Evolutionary conservation across 2,888 invertebrate species (phyloP).

Genomic region (Erynnis tages): DNA sequence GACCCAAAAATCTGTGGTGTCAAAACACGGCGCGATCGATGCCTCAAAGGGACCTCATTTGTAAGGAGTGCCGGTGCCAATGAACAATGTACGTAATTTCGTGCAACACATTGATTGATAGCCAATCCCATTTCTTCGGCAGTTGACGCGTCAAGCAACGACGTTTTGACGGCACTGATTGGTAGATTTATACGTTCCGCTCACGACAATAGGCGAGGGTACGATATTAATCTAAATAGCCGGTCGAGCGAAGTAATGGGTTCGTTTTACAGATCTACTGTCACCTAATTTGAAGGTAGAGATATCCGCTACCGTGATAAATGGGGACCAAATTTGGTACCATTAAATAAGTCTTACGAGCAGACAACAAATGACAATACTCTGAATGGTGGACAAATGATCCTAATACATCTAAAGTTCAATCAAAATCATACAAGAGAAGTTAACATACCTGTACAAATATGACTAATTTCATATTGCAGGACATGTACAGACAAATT

Average conservation of each 20-base stretch:
- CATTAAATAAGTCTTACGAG: background rate
- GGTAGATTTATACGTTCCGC: constrained; percentile 50
- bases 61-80: constrained; percentile 51
- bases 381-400: background rate
- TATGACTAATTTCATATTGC: background rate
- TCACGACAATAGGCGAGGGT: constrained; percentile 34
- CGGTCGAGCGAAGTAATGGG: constrained; percentile 34
- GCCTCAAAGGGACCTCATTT: constrained; percentile 34
- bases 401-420: background rate
- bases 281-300: constrained; percentile 30
- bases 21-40: constrained; percentile 30
- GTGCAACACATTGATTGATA: constrained; percentile 67
- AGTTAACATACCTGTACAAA: too few relatives aligned
- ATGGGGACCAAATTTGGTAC: constrained; percentile 26
- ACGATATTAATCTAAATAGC: constrained; percentile 49
- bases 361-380: constrained; percentile 1
- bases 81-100: constrained; percentile 75
- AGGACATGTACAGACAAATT: too few relatives aligned
- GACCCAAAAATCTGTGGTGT: constrained; percentile 45
- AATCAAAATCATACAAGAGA: background rate
- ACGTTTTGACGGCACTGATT: constrained; percentile 52
- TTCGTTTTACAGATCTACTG: constrained; percentile 26
- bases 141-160: constrained; percentile 58
- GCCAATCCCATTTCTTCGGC: constrained; percentile 52
- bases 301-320: constrained; percentile 28